Evolutionary conservation across 2,888 invertebrate species (phyloP).

Genomic region (Platerodrilus igneus): DNA sequence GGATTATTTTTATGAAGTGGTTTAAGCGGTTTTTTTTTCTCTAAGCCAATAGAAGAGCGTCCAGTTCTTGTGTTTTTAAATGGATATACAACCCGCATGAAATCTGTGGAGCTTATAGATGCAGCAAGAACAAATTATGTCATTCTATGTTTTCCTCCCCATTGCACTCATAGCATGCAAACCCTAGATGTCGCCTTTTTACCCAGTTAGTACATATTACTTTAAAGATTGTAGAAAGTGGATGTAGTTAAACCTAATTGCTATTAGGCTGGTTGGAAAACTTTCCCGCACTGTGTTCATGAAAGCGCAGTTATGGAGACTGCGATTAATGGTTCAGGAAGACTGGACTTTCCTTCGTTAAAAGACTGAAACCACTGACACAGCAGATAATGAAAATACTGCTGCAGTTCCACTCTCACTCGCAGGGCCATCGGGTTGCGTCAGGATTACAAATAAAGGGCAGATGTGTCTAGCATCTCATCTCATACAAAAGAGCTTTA

Average conservation of each 20-base stretch:
- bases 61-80: slow-evolving; percentile 24
- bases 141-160: slow-evolving; percentile 34
- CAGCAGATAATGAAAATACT: too few species aligned
- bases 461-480: too few species aligned
- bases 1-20: slow-evolving; percentile 28
- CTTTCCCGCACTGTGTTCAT: slow-evolving; percentile 24
- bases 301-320: slow-evolving; percentile 25
- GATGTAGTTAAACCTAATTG: slow-evolving; percentile 27
- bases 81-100: slow-evolving; percentile 24
- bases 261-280: slow-evolving; percentile 27
- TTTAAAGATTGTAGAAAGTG: slow-evolving; percentile 25
- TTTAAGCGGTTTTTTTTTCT: slow-evolving; percentile 26
- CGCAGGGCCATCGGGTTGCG: too few species aligned
- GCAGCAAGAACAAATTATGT: slow-evolving; percentile 24
- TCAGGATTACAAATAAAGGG: too few species aligned
- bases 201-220: slow-evolving; percentile 29
- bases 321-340: slow-evolving; percentile 26
- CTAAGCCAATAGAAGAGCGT: slow-evolving; percentile 21
- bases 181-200: slow-evolving; percentile 29
- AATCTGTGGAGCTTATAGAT: too few species aligned
- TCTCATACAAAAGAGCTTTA: too few species aligned
- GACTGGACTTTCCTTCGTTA: slow-evolving; percentile 18
- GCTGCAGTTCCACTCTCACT: too few species aligned
- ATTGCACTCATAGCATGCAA: slow-evolving; percentile 31
- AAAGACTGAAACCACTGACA: background rate